Evolutionary conservation across 2,888 invertebrate species (phyloP), one percentile per base, ranked within the genome.

Genomic region (Myopa tessellatipennis): DNA sequence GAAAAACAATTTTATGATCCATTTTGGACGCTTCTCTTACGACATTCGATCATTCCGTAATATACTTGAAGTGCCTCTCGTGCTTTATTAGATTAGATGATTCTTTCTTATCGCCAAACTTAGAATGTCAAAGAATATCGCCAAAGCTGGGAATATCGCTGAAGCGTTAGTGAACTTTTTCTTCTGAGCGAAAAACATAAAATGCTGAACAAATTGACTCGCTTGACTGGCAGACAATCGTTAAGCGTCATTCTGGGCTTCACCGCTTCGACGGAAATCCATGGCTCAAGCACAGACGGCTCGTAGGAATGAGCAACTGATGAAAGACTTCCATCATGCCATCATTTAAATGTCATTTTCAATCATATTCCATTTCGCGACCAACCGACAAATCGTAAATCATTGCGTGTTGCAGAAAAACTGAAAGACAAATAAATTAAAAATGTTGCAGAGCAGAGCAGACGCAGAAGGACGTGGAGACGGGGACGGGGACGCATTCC

Each of bases 361-460:
- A 74, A 78, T 77, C 76, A 80, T 78, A 77, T 76, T 18, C 73
- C 76, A 78, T 78, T 78, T 79, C 69, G 72, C 79, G 77, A 79
- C 77, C 79, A 76, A 79, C 76, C 79, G 77, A 50, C 76, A 73
- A 73, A 79, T 78, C 80, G 79, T 80, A 79, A 80, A 80, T 80
- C 80, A 78, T 70, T 26, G 40, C 72, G 36, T 65, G 74, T 65
- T 65, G 65, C 36, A 74, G 60, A 55, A 40, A 55, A 60, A 60
- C 60, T 65, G 38, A 36, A 72, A 50, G 8, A 34, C 14, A 65
- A 74, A 74, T 34, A 67, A 65, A 63, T 65, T 65, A 65, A 65
- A 65, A 65, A 16, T 6, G 34, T 14, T 38, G 36, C 12, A 18
- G 34, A 0, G 70, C 26, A n/a, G 52, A 73, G 36, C 26, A 26